Evolutionary conservation across 2,797 vertebrate species (phyloP), one percentile per base, ranked within the genome.

Genomic region (Hybognathus amarus): DNA sequence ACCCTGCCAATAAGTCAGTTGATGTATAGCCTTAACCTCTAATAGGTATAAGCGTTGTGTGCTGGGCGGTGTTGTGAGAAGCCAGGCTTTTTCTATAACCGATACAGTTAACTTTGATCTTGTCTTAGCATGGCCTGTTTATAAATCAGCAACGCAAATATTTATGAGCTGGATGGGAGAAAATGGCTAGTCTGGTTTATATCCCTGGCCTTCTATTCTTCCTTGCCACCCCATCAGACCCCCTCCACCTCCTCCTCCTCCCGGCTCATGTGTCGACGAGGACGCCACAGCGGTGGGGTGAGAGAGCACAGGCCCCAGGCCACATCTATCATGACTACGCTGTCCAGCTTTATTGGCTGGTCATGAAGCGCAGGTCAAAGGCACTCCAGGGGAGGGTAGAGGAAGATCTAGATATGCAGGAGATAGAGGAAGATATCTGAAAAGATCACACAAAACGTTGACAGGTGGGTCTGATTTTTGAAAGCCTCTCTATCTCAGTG

Each of bases 141-240:
- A 95, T 94, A 95, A 94, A 95, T 95, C 93, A 93, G 90, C 90
- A 93, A 90, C 88, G 91, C 94, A 95, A 95, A 95, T 96, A 95
- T 96, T 95, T 95, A 95, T 93, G 92, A 94, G 92, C 87, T 81
- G 91, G 92, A 92, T 85, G 77, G 89, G 50, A 89, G 91, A 94
- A 94, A 94, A 94, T 93, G 92, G 91, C 90, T 90, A 90, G 92
- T 94, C 94, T 95, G 94, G 94, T 92, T 94, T 94, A 92, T 93
- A 90, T 95, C 93, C 90, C 81, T 91, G 88, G 87, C 83, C 22
- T 61, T 77, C 83, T 74, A 38, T 80, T 73, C 33, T 89, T 86
- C 86, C 88, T 74, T 64, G 83, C 77, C 79, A 80, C 70, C 83
- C 83, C 71, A 83, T 86, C 81, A 50, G 70, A 17, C 20, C 83